Percentiles rank a stretch among this genome's conserved stretches.
phyloP scores from a whole-genome alignment of 2,113 vertebrate genomes.

The Passer montanus region DNA sequence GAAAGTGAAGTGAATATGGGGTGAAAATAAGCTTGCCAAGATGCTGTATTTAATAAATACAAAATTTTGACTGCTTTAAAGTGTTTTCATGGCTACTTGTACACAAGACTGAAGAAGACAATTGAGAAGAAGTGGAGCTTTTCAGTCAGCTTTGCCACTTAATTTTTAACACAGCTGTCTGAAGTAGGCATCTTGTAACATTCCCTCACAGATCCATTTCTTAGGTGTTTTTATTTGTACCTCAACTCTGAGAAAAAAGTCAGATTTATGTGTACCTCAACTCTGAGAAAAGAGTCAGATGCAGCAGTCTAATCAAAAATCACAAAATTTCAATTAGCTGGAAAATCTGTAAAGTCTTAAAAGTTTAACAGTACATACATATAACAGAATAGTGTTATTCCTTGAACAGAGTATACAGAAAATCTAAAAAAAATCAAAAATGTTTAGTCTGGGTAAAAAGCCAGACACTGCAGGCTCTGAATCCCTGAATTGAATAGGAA shows the following conservation, averaged over 20 bases:
- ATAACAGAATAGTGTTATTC: not conserved
- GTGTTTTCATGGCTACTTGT: not conserved
- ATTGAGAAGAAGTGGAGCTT: not conserved
- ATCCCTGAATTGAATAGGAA: not conserved
- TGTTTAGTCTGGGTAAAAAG: not conserved
- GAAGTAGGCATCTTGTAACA: not conserved
- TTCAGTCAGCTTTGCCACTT: not conserved
- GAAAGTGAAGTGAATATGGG: fast-evolving
- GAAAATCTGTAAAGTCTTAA: not conserved
- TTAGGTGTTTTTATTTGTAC: not conserved
- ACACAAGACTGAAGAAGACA: not conserved
- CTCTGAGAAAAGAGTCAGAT: not conserved
- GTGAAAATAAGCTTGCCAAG: not conserved
- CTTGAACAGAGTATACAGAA: not conserved
- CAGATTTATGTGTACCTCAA: too few species aligned
- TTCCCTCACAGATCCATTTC: not conserved
- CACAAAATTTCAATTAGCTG: not conserved
- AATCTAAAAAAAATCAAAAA: not conserved
- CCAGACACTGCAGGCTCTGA: not conserved
- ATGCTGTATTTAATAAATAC: not conserved
- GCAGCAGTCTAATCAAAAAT: not conserved
- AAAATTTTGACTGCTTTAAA: not conserved
- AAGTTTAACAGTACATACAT: not conserved
- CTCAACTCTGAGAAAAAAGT: not conserved
- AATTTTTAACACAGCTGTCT: not conserved